Percentiles rank a stretch among this genome's conserved stretches.
phyloP scores from a whole-genome alignment of 2,797 vertebrate species.

The Scleropages formosus region DNA sequence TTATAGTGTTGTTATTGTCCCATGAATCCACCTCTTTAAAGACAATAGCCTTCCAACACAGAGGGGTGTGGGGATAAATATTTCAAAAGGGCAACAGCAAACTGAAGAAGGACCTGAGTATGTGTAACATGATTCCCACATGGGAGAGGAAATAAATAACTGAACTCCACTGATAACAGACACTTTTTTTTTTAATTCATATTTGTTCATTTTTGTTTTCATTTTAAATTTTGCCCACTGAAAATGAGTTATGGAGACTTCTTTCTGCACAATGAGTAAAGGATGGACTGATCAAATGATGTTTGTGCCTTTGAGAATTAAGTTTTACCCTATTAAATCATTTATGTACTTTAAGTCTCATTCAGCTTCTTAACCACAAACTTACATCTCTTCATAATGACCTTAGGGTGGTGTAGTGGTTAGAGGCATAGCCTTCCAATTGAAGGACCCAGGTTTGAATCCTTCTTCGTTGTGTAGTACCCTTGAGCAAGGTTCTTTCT shows the following conservation, averaged over 20 bases:
- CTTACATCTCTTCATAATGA: constrained; percentile 12
- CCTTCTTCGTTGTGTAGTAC: too few species aligned
- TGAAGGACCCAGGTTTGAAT: too few species aligned
- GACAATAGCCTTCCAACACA: constrained; percentile 18
- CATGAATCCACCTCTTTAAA: constrained; percentile 17
- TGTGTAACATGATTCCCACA: constrained; percentile 1
- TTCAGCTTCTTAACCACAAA: neutral
- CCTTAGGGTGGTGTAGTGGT: too few species aligned
- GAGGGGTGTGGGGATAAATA: constrained; percentile 3
- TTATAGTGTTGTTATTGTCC: constrained; percentile 27
- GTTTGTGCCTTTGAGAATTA: neutral
- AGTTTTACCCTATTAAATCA: neutral
- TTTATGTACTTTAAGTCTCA: neutral
- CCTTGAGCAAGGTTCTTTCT: too few species aligned
- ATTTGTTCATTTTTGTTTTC: neutral
- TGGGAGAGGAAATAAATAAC: neutral
- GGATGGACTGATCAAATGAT: neutral
- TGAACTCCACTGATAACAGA: neutral
- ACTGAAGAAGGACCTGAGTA: neutral
- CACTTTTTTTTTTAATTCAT: neutral
- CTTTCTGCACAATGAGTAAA: neutral
- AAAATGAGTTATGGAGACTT: neutral
- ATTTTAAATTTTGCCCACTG: neutral
- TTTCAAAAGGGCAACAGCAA: constrained; percentile 24
- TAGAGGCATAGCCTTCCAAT: too few species aligned